phyloP scores from a whole-genome alignment of 2,113 vertebrate genomes.

The Benitochromis conjunctus region DNA sequence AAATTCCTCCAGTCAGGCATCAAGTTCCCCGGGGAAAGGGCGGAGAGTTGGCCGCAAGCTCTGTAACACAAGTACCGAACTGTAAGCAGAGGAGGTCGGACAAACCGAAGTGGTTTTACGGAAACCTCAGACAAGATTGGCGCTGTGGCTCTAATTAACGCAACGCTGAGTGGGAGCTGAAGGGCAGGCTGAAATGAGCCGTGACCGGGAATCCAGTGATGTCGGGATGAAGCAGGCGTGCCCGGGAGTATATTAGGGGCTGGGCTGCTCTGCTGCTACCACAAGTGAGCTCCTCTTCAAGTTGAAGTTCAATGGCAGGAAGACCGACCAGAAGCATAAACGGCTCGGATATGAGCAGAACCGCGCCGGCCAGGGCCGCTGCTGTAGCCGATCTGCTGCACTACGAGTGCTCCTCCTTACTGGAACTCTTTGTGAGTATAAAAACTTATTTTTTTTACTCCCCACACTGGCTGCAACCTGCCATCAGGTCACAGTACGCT shows the following conservation, averaged over 20 bases:
- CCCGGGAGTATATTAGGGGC: neutral
- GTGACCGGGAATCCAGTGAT: neutral
- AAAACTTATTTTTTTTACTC: neutral
- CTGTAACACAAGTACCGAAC: conserved; percentile 6
- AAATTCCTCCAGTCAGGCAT: conserved; percentile 49
- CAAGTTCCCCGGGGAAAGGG: conserved; percentile 50
- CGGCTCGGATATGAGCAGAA: conserved; percentile 7
- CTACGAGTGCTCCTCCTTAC: conserved; percentile 52
- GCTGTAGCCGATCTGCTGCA: conserved; percentile 60
- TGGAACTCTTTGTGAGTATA: conserved; percentile 73
- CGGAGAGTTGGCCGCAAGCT: conserved; percentile 30
- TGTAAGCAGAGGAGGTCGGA: neutral
- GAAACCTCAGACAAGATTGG: neutral
- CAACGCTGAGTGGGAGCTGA: neutral
- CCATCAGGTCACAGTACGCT: neutral
- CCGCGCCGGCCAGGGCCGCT: neutral
- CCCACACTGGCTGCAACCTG: neutral
- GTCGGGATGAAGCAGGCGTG: neutral
- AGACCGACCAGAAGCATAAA: conserved; percentile 20
- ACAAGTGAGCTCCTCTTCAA: neutral
- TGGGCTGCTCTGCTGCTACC: neutral
- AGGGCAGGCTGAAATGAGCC: neutral
- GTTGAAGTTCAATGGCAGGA: conserved; percentile 43
- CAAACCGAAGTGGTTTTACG: neutral
- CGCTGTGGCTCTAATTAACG: neutral